A percentile compares a stretch with the other conserved stretches of the same genome.
These are phyloP conservation scores for Patella ulyssiponensis DNA, from an alignment of 2,888 invertebrate genomes.

Conservation along the genomic window DNA sequence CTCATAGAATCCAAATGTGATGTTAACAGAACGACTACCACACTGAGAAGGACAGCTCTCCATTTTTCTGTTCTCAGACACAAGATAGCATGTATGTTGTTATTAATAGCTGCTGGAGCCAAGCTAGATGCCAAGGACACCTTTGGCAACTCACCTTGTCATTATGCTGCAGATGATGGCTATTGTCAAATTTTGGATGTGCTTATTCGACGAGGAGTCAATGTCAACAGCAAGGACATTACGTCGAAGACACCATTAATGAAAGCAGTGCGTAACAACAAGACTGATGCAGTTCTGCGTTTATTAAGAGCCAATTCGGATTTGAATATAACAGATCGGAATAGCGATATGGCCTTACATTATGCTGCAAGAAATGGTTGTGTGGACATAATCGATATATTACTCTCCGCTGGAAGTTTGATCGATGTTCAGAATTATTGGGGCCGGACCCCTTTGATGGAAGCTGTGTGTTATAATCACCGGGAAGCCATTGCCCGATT, in stretches of 20 bases:
- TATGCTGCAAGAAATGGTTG: constrained; percentile 70
- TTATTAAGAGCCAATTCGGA: constrained; percentile 65
- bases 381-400: constrained; percentile 66
- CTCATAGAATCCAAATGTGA: constrained; percentile 69
- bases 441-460: constrained; percentile 71
- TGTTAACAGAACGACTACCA: constrained; percentile 69
- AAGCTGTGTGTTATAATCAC: constrained; percentile 71
- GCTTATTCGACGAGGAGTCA: constrained; percentile 65
- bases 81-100: constrained; percentile 70
- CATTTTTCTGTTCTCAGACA: constrained; percentile 72
- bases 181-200: constrained; percentile 69
- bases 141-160: constrained; percentile 71
- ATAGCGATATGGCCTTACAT: constrained; percentile 71
- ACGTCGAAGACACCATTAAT: constrained; percentile 71
- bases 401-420: constrained; percentile 67
- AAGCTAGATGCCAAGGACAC: constrained; percentile 70
- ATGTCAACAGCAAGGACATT: constrained; percentile 70
- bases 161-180: constrained; percentile 72
- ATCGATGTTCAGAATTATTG: constrained; percentile 71
- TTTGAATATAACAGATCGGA: constrained; percentile 69
- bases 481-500: constrained; percentile 67
- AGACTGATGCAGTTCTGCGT: constrained; percentile 68
- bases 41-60: constrained; percentile 68
- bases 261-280: constrained; percentile 72
- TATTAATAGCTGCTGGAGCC: constrained; percentile 68